Base-by-base conservation (phyloP, 2,113 vertebrate genomes). In the Struthidea cinerea region DNA sequence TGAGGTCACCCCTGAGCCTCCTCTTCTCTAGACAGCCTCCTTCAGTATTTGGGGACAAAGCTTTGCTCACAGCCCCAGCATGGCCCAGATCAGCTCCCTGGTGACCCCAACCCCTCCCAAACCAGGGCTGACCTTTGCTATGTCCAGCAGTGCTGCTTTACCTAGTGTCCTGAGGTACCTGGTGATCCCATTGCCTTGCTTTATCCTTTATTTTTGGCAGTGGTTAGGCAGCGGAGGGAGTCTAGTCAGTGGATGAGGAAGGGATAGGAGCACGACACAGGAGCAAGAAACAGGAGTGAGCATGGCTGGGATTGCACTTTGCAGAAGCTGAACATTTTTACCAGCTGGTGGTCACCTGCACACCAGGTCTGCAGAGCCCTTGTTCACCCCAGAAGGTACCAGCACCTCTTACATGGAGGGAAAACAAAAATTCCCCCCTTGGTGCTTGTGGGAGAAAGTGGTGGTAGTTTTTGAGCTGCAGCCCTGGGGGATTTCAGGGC, bases 401-500 rank as follows among this genome's bases (percentile, higher is more conserved):
- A 46, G 39, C 6, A 7, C n/a, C 33, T 67, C 27, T 79, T 35
- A 53, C 4, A 80, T 1, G 1, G 53, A 81, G 13, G 53, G 15
- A 39, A 67, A 56, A 86, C 32, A 76, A 74, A 90, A 83, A 41
- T 20, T 52, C 73, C 55, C 59, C 44, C 65, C 49, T 35, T 33
- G 6, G 1, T 74, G 39, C 50, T 59, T 67, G 1, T 44, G 55
- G 78, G 55, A 91, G 37, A 88, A 68, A 42, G 37, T 8, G 0
- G 35, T 79, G 78, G 94, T 91, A 87, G 85, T 87, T 95, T 94
- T 91, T 83, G 75, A 85, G 82, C 63, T 80, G 55, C 75, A 84
- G 50, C 12, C 82, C 64, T 67, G 92, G 90, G 96, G 92, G 44
- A 94, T 96, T 97, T 96, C 93, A 94, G 82, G 79, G 87, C 90